Evolutionary conservation across 2,113 vertebrate species (phyloP).

Genomic region (Daphoenositta chrysoptera): DNA sequence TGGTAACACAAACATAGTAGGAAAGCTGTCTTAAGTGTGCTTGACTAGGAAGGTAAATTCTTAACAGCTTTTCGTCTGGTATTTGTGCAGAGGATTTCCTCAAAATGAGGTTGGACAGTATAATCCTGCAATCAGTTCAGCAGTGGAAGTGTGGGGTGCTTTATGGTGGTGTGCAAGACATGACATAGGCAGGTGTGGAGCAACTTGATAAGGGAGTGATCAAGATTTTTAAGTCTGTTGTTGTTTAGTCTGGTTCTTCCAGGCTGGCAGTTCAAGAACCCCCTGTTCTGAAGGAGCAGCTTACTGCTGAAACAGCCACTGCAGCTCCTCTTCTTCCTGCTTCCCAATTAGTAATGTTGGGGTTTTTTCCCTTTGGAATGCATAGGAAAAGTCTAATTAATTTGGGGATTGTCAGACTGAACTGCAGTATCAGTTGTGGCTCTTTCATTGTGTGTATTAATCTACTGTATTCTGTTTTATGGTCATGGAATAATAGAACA

Average conservation of each 20-base stretch:
- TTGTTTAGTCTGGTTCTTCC: background rate
- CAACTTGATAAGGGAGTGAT: background rate
- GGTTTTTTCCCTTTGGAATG: background rate
- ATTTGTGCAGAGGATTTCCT: constrained; percentile 20
- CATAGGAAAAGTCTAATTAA: background rate
- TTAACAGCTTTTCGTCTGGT: background rate
- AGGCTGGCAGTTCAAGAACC: background rate
- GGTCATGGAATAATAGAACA: background rate
- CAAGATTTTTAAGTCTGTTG: background rate
- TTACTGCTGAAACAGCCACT: background rate
- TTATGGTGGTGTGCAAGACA: background rate
- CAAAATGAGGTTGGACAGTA: background rate
- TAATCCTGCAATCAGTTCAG: background rate
- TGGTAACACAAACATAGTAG: background rate
- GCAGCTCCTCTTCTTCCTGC: background rate
- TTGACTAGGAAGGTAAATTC: background rate
- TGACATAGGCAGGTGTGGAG: background rate
- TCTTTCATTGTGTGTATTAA: background rate
- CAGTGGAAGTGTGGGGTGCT: background rate
- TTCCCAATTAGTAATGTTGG: background rate
- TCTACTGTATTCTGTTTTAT: background rate
- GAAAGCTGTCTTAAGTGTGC: background rate
- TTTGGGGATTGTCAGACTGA: background rate
- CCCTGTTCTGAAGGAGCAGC: background rate
- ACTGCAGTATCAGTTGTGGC: background rate